phyloP scores from a whole-genome alignment of 2,113 vertebrate genomes.

The Grus americana region DNA sequence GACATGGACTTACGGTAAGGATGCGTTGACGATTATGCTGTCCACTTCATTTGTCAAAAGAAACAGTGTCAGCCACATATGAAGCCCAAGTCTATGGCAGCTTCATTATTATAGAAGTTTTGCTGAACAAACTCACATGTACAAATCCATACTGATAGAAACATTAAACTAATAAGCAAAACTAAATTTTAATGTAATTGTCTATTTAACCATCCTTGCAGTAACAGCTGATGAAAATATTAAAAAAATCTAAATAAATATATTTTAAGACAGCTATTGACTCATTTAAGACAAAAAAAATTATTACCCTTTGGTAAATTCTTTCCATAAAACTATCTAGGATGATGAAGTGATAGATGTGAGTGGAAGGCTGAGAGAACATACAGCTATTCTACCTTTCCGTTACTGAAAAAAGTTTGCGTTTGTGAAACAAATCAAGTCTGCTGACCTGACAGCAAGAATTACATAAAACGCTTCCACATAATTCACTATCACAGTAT shows the following conservation, averaged over 20 bases:
- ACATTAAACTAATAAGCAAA: neutral
- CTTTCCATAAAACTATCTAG: neutral
- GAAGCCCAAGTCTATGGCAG: neutral
- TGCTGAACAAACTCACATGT: neutral
- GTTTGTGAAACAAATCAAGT: neutral
- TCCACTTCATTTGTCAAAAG: neutral
- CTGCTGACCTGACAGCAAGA: neutral
- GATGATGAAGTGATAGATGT: neutral
- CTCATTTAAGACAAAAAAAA: neutral
- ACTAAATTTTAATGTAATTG: neutral
- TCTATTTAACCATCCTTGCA: neutral
- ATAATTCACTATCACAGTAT: neutral
- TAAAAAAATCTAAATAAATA: neutral
- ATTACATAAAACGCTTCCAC: neutral
- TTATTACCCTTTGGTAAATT: neutral
- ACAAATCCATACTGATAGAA: neutral
- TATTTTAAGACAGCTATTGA: neutral
- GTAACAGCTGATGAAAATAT: neutral
- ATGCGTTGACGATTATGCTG: neutral
- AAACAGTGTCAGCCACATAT: neutral
- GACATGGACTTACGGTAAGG: neutral
- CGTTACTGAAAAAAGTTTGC: neutral
- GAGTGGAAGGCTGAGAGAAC: neutral
- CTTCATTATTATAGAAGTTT: neutral
- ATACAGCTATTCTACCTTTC: neutral